Percentiles rank a stretch among this genome's conserved stretches.
Evolutionary conservation across 64 coral and sea anemone species (phyloP).

Genomic region (Actinia tenebrosa): DNA sequence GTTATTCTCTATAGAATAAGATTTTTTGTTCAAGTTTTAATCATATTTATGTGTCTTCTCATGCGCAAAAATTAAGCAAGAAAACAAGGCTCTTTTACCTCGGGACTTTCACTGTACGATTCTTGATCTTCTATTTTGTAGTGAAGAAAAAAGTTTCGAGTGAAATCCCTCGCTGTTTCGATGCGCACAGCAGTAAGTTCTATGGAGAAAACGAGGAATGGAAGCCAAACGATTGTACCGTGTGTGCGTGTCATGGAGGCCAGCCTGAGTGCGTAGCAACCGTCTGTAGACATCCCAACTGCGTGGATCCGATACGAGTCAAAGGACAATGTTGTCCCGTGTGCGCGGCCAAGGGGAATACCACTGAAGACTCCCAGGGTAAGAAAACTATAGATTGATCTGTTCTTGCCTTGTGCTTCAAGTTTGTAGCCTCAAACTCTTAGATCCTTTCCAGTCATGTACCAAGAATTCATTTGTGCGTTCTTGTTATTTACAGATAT

Average conservation of each 20-base stretch:
- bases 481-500: constrained; percentile 29
- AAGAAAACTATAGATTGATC: background rate
- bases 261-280: constrained; percentile 69
- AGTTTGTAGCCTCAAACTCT: too few relatives aligned
- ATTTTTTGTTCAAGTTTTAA: too few relatives aligned
- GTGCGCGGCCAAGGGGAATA: constrained; percentile 35
- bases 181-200: constrained; percentile 66
- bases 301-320: constrained; percentile 65
- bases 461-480: background rate
- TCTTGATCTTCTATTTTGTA: background rate
- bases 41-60: too few relatives aligned
- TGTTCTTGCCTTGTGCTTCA: too few relatives aligned
- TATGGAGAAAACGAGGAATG: constrained; percentile 69
- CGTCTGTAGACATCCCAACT: constrained; percentile 79
- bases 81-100: too few relatives aligned
- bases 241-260: constrained; percentile 62
- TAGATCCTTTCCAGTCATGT: background rate
- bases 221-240: constrained; percentile 88
- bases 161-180: constrained; percentile 39
- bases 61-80: too few relatives aligned
- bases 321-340: constrained; percentile 79
- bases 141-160: background rate
- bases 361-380: constrained; percentile 17
- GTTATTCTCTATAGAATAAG: too few relatives aligned
- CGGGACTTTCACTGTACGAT: too few relatives aligned